Base-by-base conservation (phyloP, 2,888 invertebrate species). In the Urechis unicinctus region DNA sequence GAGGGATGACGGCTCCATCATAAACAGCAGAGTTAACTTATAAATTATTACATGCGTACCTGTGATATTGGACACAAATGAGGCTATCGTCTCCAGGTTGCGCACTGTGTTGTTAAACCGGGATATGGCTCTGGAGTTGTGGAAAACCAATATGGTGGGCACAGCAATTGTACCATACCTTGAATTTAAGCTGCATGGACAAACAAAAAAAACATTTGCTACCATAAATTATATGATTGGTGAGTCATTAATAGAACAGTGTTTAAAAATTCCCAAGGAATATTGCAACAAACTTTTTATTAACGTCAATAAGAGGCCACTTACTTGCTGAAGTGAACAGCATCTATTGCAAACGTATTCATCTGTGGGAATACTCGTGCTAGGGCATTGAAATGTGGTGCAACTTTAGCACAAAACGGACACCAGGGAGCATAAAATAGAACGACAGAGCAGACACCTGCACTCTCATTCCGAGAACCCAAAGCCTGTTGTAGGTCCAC, bases 401-500 rank as follows among this genome's bases (percentile, higher is more conserved):
- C 94, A 5, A 91, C 88, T 72, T 87, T 84, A 22, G 90, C 89
- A 69, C 93, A 92, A 69, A 93, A 94, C 1, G 89, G 87, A 71
- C 96, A 96, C 72, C 88, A 88, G 61, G 86, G 85, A 0, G 94
- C 89, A 77, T 88, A 95, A 79, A 96, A 95, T 66, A 95, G 80
- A 2, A 94, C 86, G 24, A 91, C 77, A 1, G 89, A 83, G 61
- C 80, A 80, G 52, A 74, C 41, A 13, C 42, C 45, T 6, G 26
- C 22, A 3, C 85, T 84, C n/a, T 86, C 81, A 58, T 86, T 86
- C 51, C 70, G 69, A 58, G 69, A 67, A 51, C 64, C 82, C 29
- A 89, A 74, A 22, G 87, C 71, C 70, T 86, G 85, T 25, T 85
- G 82, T n/a, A 89, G 78, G 57, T 83, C 80, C 6, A 86, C 85